phyloP scores from a whole-genome alignment of 1,140 invertebrate species.

The Apocrypta bakeri region DNA sequence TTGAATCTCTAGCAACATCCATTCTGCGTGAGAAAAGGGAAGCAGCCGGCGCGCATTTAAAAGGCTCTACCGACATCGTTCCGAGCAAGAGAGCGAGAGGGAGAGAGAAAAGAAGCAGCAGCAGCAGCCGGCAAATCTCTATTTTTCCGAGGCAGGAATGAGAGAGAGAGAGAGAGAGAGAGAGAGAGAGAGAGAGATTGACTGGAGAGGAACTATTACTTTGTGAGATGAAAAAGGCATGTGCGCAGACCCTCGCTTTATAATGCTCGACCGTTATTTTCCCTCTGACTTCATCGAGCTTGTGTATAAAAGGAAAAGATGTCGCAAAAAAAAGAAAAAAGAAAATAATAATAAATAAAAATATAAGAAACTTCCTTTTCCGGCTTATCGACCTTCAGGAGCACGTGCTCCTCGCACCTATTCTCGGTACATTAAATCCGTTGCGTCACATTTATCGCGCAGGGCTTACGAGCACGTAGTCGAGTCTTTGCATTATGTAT shows the following conservation, averaged over 20 bases:
- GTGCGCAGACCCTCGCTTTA: neutral
- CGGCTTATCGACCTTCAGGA: neutral
- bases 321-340: too few relatives aligned
- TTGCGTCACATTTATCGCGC: neutral
- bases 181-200: too few relatives aligned
- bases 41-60: neutral
- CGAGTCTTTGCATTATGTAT: neutral
- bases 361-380: neutral
- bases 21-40: neutral
- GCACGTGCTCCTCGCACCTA: neutral
- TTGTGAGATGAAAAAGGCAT: neutral
- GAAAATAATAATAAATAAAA: neutral
- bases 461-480: neutral
- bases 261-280: neutral
- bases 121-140: conserved; percentile 7
- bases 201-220: neutral
- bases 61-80: neutral
- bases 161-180: neutral
- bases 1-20: neutral
- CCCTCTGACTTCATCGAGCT: too few relatives aligned
- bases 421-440: neutral
- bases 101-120: neutral
- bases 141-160: conserved; percentile 1
- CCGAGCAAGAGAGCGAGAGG: neutral
- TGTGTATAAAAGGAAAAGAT: too few relatives aligned